Conservation (phyloP, 2,797 vertebrate genomes). For the Aselliscus stoliczkanus region DNA sequence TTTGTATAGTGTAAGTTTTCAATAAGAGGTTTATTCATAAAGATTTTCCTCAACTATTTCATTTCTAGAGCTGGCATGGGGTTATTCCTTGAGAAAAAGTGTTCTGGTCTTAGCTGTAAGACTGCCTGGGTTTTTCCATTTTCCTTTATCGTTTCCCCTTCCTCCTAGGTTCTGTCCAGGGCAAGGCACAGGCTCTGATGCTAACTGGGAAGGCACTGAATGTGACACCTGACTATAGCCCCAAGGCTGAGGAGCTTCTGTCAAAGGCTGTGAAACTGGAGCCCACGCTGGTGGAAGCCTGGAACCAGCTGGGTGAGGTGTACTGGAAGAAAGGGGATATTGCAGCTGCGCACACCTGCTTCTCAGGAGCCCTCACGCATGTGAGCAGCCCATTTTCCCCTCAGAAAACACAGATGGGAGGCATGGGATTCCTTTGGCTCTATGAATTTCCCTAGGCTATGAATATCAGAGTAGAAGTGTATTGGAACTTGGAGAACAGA, state of each 20-base stretch:
- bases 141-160: not conserved
- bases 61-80: not conserved
- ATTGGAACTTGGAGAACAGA: not conserved
- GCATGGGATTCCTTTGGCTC: not conserved
- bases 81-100: not conserved
- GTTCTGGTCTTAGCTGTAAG: not conserved
- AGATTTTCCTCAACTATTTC: not conserved
- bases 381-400: constrained; percentile 72
- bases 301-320: constrained; percentile 94
- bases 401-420: not conserved
- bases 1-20: not conserved
- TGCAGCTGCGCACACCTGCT: constrained; percentile 89
- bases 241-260: constrained; percentile 86
- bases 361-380: constrained; percentile 90
- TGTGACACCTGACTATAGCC: constrained; percentile 84
- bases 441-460: not conserved
- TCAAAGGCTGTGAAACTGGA: constrained; percentile 92
- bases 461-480: not conserved
- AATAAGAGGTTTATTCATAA: not conserved
- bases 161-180: constrained; percentile 81
- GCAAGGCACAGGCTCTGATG: constrained; percentile 86
- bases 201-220: constrained; percentile 90
- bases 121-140: not conserved
- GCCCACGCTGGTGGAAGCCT: constrained; percentile 89
- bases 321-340: constrained; percentile 95